Percentiles rank a stretch among this genome's conserved stretches.
phyloP scores from a whole-genome alignment of 1,140 invertebrate genomes.

The Diorhabda carinulata region DNA sequence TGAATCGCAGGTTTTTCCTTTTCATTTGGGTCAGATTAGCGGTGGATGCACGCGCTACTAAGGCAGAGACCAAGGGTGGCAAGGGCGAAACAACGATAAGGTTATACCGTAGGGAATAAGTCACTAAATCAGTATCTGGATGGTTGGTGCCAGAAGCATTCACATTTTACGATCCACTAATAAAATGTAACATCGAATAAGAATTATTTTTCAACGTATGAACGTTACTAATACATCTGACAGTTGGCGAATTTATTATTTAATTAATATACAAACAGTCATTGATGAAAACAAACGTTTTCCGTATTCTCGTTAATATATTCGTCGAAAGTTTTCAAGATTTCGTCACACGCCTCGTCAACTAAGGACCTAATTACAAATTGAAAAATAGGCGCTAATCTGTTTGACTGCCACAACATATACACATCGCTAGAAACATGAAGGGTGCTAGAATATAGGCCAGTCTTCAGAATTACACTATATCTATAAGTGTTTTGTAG shows the following conservation, averaged over 20 bases:
- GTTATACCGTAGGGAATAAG: not conserved
- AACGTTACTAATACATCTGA: no score
- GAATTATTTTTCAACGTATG: no score
- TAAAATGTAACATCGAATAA: no score
- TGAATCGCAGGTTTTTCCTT: slow-evolving; percentile 14
- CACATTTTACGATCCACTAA: no score
- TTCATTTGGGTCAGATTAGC: slow-evolving; percentile 21
- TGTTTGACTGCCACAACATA: slow-evolving; percentile 4
- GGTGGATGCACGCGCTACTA: slow-evolving; percentile 7
- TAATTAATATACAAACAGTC: not conserved
- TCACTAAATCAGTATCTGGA: not conserved
- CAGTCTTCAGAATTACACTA: not conserved
- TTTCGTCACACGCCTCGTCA: slow-evolving; percentile 2
- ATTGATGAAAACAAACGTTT: not conserved
- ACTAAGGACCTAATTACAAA: not conserved
- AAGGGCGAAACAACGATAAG: not conserved
- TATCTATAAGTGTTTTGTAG: no score
- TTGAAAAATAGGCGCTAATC: slow-evolving; percentile 12
- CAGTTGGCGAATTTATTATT: no score
- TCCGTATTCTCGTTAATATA: not conserved
- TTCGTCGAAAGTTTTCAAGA: not conserved
- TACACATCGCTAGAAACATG: not conserved
- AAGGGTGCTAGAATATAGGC: not conserved
- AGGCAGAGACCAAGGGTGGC: not conserved
- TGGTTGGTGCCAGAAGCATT: not conserved